These are phyloP conservation scores for Brachionus koreanus DNA, from an alignment of 1,140 invertebrate genomes.

Conservation along the genomic window DNA sequence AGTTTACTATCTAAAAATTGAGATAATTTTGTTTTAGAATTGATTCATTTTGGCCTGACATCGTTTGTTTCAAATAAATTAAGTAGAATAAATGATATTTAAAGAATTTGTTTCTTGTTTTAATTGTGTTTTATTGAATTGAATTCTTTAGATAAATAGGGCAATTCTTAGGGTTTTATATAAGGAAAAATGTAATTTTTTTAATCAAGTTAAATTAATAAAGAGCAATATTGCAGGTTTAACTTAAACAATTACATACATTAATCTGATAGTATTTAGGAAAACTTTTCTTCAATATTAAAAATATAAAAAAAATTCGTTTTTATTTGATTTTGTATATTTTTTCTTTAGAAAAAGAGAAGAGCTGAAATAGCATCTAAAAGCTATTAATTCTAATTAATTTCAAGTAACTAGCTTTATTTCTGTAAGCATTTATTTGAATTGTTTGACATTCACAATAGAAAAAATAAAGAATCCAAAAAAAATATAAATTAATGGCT, in stretches of 20 bases:
- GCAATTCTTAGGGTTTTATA: not conserved
- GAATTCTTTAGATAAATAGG: not conserved
- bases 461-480: not conserved
- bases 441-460: not conserved
- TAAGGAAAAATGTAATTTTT: not conserved
- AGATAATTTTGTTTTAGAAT: not conserved
- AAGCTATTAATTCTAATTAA: conserved; percentile 23
- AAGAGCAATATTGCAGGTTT: not conserved
- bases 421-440: not conserved
- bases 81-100: not conserved
- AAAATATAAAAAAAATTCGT: not conserved
- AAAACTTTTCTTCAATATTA: not conserved
- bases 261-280: not conserved
- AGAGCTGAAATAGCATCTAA: not conserved
- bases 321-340: not conserved
- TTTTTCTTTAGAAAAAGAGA: not conserved
- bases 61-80: not conserved
- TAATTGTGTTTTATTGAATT: not conserved
- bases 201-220: not conserved
- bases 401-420: conserved; percentile 25
- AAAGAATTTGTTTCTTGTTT: not conserved
- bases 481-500: not conserved
- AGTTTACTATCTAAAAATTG: conserved; percentile 3
- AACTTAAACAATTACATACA: not conserved
- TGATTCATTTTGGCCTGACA: not conserved